phyloP scores from a whole-genome alignment of 2,888 invertebrate genomes.

The Buathra laborator region DNA sequence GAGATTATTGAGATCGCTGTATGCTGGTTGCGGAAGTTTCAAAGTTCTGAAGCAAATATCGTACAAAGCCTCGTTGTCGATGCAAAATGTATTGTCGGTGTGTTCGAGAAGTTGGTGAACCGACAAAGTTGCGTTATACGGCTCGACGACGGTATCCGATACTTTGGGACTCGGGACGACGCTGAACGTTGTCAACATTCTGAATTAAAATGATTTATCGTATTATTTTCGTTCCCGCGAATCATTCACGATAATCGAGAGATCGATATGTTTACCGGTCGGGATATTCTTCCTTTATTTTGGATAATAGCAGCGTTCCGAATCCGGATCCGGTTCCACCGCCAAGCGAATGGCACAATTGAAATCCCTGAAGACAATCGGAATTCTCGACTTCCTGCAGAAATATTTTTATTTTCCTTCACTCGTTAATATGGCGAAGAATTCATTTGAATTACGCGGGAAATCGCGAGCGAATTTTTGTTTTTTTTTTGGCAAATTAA shows the following conservation, averaged over 20 bases:
- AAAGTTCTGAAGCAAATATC: constrained; percentile 86
- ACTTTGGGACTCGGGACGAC: constrained; percentile 94
- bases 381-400: constrained; percentile 73
- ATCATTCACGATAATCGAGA: neutral
- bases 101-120: constrained; percentile 86
- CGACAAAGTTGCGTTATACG: constrained; percentile 87
- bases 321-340: constrained; percentile 88
- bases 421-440: no score
- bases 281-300: constrained; percentile 88
- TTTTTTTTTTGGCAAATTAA: no score
- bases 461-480: no score
- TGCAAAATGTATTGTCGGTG: constrained; percentile 86
- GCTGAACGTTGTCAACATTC: constrained; percentile 94
- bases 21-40: constrained; percentile 86
- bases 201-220: constrained; percentile 63
- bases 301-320: constrained; percentile 88
- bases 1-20: constrained; percentile 88
- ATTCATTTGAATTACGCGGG: no score
- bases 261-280: constrained; percentile 68
- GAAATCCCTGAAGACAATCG: constrained; percentile 87
- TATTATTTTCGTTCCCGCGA: neutral
- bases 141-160: constrained; percentile 86
- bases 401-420: neutral
- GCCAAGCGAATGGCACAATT: constrained; percentile 87
- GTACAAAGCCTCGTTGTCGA: constrained; percentile 87